Conservation (phyloP, 2,113 vertebrate species). For the Mesocricetus auratus region DNA sequence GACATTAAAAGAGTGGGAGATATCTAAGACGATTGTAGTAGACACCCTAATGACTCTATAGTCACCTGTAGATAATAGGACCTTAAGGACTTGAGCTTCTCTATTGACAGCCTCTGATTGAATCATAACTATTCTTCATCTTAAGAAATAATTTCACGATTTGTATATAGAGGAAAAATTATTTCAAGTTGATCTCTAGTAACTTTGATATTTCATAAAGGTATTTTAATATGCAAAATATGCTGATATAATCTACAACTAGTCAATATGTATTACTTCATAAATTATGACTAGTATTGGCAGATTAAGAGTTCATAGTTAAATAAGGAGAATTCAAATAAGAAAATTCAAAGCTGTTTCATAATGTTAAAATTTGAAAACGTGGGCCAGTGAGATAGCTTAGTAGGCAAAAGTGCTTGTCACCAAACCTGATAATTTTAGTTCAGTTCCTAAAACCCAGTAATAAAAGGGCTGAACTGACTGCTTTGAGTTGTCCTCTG, state of each 20-base stretch:
- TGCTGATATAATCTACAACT: neutral
- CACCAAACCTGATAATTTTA: neutral
- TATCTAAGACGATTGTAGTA: too few species aligned
- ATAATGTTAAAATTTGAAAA: slow-evolving; percentile 45
- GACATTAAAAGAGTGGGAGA: neutral
- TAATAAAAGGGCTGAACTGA: neutral
- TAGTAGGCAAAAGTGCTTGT: neutral
- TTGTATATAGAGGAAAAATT: slow-evolving; percentile 40
- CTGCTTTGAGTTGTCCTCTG: neutral
- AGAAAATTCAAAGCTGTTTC: slow-evolving; percentile 53
- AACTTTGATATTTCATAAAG: slow-evolving; percentile 41
- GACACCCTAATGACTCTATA: neutral
- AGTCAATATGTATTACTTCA: slow-evolving; percentile 51
- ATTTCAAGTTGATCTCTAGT: slow-evolving; percentile 17
- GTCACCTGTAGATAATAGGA: neutral
- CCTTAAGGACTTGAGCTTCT: neutral
- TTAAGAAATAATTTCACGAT: slow-evolving; percentile 56
- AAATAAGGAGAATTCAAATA: slow-evolving; percentile 50
- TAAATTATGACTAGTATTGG: slow-evolving; percentile 9
- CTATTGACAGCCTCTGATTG: neutral
- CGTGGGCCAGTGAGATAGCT: neutral
- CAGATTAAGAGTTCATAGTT: slow-evolving; percentile 36
- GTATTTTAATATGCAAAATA: slow-evolving; percentile 41
- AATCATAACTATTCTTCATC: neutral
- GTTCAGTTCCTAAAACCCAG: neutral